Base-by-base conservation (phyloP, 2,113 vertebrate species). In the Passer domesticus region DNA sequence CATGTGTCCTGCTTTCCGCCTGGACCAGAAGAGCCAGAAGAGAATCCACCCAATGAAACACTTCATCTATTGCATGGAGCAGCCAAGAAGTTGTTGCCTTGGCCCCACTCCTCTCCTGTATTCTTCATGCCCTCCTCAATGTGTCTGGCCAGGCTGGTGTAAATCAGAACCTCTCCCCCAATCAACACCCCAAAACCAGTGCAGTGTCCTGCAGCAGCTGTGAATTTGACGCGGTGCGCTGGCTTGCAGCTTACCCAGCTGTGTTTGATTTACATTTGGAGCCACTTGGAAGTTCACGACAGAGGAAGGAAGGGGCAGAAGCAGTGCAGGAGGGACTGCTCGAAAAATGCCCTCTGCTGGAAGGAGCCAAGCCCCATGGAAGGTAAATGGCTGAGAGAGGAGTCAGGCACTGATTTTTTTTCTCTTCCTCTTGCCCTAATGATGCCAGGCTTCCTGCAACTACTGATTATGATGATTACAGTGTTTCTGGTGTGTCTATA, bases 401-500 rank as follows among this genome's bases (percentile, higher is more conserved):
- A 60, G 39, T 50, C 2, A 5, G 56, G 25, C 89, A 84, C 59
- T 24, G 66, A 27, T 46, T 73, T 79, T 15, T 35, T 76, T 52
- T 73, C 89, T 85, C 46, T 73, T 35, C 43, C 69, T 68, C 43
- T 14, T 9, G 68, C 58, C 87, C 44, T 2, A 18, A 4, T 0
- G 12, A 49, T 68, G 77, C 68, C 90, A 75, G 80, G 49, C 50
- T 64, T 72, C 74, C 52, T 66, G 62, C 19, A 43, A 74, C 15
- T 47, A 13, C 89, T 56, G 66, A 37, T 88, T 17, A 74, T 25
- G 95, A 50, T 66, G 76, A 60, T 68, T 31, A 68, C 33, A 59
- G 82, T 21, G 64, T 70, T 93, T 90, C 87, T 96, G 96, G 95
- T 90, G 94, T 58, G 67, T 62, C 46, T 77, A 24, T 94, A 90